These are phyloP conservation scores for Archips xylosteana DNA, from an alignment of 2,888 invertebrate genomes.

Conservation along the genomic window DNA sequence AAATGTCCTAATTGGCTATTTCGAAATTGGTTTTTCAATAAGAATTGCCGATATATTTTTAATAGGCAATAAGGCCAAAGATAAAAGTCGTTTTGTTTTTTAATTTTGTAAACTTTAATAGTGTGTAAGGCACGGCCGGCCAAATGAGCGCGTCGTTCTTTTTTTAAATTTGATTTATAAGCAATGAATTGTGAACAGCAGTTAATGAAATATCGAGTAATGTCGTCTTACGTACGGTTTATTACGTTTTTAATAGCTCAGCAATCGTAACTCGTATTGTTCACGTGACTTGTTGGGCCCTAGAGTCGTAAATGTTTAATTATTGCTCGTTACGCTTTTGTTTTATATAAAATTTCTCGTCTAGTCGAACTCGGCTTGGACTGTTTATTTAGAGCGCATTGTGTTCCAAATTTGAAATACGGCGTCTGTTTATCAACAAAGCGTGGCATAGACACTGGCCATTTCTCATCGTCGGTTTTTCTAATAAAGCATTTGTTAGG, in stretches of 20 bases:
- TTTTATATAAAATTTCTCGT: slow-evolving; percentile 23
- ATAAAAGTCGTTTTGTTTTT: slow-evolving; percentile 52
- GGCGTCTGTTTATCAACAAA: slow-evolving; percentile 52
- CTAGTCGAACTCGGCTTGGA: slow-evolving; percentile 13
- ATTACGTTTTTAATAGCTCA: slow-evolving; percentile 51
- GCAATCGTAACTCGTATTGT: slow-evolving; percentile 58
- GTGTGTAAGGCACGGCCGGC: slow-evolving; percentile 66
- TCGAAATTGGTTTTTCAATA: slow-evolving; percentile 75
- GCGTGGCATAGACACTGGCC: slow-evolving; percentile 46
- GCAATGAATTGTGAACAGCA: slow-evolving; percentile 73
- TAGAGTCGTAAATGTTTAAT: slow-evolving; percentile 23
- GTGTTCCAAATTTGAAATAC: slow-evolving; percentile 42
- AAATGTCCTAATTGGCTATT: slow-evolving; percentile 70
- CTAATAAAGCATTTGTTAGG: slow-evolving; percentile 73
- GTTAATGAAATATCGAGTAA: slow-evolving; percentile 76
- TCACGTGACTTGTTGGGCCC: slow-evolving; percentile 47
- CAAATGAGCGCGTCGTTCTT: slow-evolving; percentile 73
- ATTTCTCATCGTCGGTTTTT: slow-evolving; percentile 75
- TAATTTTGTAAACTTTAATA: slow-evolving; percentile 58
- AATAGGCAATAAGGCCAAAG: slow-evolving; percentile 74
- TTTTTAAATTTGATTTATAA: slow-evolving; percentile 75
- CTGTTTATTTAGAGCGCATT: slow-evolving; percentile 40
- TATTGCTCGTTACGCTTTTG: slow-evolving; percentile 20
- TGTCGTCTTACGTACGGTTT: slow-evolving; percentile 61
- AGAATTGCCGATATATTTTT: slow-evolving; percentile 75